Percentiles rank a stretch among this genome's conserved stretches.
Evolutionary conservation across 2,888 invertebrate species (phyloP).

Genomic region (Anticlea derivata): DNA sequence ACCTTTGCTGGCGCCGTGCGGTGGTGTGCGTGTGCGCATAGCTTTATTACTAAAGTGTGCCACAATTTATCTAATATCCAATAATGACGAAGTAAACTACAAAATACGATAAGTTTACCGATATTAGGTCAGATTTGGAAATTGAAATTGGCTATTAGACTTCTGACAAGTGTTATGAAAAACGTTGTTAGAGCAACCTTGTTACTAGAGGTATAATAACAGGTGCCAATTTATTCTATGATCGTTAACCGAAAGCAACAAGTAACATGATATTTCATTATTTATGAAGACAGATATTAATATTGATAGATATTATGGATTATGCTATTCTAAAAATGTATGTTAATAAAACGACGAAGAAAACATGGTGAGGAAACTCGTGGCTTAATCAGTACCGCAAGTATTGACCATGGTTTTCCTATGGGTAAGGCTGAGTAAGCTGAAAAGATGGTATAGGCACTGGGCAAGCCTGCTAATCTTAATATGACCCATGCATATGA

Average conservation of each 20-base stretch:
- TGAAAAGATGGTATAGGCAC: too few species aligned
- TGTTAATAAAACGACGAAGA: too few species aligned
- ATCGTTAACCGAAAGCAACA: constrained; percentile 22
- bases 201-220: background rate
- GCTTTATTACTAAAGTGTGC: constrained; percentile 16
- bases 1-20: constrained; percentile 46
- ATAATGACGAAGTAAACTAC: constrained; percentile 21
- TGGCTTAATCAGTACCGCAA: too few species aligned
- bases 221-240: constrained; percentile 27
- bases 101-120: constrained; percentile 19
- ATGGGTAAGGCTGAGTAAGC: too few species aligned
- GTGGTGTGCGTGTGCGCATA: constrained; percentile 29
- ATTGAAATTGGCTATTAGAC: constrained; percentile 33
- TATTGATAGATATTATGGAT: too few species aligned
- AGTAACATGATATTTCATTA: constrained; percentile 10
- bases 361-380: too few species aligned
- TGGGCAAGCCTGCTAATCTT: too few species aligned
- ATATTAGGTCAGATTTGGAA: constrained; percentile 26
- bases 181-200: constrained; percentile 9
- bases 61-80: constrained; percentile 26
- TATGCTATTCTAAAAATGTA: too few species aligned
- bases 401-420: too few species aligned
- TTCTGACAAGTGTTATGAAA: constrained; percentile 20
- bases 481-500: too few species aligned
- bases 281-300: constrained; percentile 10